phyloP scores from a whole-genome alignment of 2,888 invertebrate genomes.

The Neocrepidodera transversa region DNA sequence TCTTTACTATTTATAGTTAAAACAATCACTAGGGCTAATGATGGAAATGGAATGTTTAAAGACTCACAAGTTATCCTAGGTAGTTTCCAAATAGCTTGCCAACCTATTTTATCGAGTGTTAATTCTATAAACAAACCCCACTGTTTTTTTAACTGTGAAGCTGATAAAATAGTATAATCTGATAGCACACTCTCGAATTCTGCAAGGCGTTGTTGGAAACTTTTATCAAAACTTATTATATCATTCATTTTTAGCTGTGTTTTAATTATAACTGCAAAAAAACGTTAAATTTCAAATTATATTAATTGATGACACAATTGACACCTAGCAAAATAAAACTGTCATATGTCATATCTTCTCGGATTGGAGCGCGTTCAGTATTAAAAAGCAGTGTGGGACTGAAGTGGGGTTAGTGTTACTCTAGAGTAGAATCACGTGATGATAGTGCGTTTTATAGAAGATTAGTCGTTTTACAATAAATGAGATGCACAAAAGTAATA shows the following conservation, averaged over 20 bases:
- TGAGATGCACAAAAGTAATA: too few relatives aligned
- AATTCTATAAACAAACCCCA: constrained; percentile 67
- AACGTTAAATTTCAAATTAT: too few relatives aligned
- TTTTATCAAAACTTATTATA: constrained; percentile 67
- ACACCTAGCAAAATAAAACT: too few relatives aligned
- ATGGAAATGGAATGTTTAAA: constrained; percentile 71
- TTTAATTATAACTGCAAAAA: too few relatives aligned
- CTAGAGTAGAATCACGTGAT: too few relatives aligned
- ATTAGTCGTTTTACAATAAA: too few relatives aligned
- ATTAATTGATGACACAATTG: too few relatives aligned
- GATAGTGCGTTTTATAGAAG: too few relatives aligned
- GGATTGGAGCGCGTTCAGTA: too few relatives aligned
- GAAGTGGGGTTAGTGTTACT: too few relatives aligned
- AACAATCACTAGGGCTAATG: constrained; percentile 68
- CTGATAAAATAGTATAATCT: constrained; percentile 58
- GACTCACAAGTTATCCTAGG: constrained; percentile 69
- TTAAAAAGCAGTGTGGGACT: too few relatives aligned
- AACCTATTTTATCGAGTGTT: constrained; percentile 70
- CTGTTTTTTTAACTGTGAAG: constrained; percentile 63
- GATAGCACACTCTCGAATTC: constrained; percentile 65
- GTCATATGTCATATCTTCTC: too few relatives aligned
- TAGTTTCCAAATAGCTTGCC: constrained; percentile 76
- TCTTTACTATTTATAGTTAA: constrained; percentile 65
- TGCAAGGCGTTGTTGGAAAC: constrained; percentile 63
- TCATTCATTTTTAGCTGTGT: constrained; percentile 60